Evolutionary conservation across 37 sponge, comb jelly and placozoan species (phyloP), one percentile per base, ranked within the genome.

Genomic region (Halichondria panicea): DNA sequence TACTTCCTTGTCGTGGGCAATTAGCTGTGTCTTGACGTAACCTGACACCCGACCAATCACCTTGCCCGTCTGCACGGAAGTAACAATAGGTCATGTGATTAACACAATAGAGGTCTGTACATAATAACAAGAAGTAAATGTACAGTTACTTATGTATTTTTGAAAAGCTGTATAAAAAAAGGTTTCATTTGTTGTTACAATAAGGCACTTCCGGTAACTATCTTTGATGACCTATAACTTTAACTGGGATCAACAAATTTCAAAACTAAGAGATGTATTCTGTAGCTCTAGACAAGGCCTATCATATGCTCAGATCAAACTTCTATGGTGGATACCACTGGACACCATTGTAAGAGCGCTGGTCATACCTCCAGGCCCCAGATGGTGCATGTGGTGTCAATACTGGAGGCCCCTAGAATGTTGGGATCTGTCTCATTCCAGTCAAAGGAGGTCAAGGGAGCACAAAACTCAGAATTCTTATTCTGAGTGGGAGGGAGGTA

Each of bases 351-450:
- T 48, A 13, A 18, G 50, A 48, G 13, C 50, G 11, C 8, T 25
- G 67, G 8, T 11, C 60, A 3, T 60, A 86, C 90, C 87, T 96
- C 93, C 46, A 96, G 76, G n/a, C 81, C 81, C 97, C 97, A 96
- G 38, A 96, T 96, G 3, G 97, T 96, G 77, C 97, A 96, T 21
- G 97, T 96, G 33, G 97, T 96, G 75, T 96, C 97, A 67, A 96
- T 96, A 34, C 93, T 93, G 63, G 94, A 96, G 7, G 97, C 87
- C 40, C 93, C 97, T n/a, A 96, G 63, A 24, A 96, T 61, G 57
- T 87, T 90, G 22, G 91, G 91, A 43, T 96, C 97, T 0, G 92
- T 77, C 71, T 96, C 97, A 55, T 96, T 96, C 97, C 97, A 96
- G 56, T 96, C 97, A 70, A 96, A 96, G 0, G 97, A 96, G 6